Percentiles rank a stretch among this genome's conserved stretches.
Evolutionary conservation across 2,797 vertebrate species (phyloP).

Genomic region (Cyclura pinguis): DNA sequence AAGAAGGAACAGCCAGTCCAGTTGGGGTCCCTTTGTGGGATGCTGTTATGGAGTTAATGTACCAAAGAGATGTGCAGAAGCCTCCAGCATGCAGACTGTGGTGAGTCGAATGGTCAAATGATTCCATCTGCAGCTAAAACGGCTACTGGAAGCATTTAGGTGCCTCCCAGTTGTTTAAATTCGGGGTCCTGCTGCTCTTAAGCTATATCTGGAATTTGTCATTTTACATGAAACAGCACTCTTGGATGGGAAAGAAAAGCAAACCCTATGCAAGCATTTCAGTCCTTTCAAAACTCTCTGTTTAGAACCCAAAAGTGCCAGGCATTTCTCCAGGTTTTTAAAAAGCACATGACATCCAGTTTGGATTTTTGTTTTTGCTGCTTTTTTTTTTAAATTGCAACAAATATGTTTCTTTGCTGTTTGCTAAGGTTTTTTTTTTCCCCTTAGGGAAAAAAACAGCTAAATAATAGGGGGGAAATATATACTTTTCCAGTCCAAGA

Average conservation of each 20-base stretch:
- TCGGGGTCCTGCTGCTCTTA: constrained; percentile 67
- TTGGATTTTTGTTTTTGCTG: background rate
- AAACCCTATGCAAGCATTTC: constrained; percentile 43
- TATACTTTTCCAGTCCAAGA: background rate
- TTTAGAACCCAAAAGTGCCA: constrained; percentile 47
- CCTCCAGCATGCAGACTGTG: constrained; percentile 53
- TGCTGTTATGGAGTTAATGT: constrained; percentile 69
- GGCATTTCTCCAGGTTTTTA: constrained; percentile 34
- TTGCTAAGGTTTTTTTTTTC: background rate
- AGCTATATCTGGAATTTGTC: constrained; percentile 71
- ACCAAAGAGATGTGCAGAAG: constrained; percentile 65
- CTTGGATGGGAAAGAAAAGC: constrained; percentile 59
- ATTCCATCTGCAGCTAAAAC: constrained; percentile 71
- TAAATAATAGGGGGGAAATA: too few relatives aligned
- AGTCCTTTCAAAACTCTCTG: constrained; percentile 18
- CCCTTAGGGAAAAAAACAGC: background rate
- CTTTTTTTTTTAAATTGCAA: background rate
- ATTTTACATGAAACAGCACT: constrained; percentile 51
- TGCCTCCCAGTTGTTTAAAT: constrained; percentile 62
- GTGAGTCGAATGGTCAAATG: constrained; percentile 65
- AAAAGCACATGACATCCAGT: constrained; percentile 15
- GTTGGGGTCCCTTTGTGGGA: constrained; percentile 59
- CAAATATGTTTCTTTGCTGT: constrained; percentile 8
- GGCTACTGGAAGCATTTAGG: constrained; percentile 70
- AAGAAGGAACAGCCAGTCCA: constrained; percentile 51